Evolutionary conservation across 2,888 invertebrate genomes (phyloP).

Genomic region (Lathronympha strigana): DNA sequence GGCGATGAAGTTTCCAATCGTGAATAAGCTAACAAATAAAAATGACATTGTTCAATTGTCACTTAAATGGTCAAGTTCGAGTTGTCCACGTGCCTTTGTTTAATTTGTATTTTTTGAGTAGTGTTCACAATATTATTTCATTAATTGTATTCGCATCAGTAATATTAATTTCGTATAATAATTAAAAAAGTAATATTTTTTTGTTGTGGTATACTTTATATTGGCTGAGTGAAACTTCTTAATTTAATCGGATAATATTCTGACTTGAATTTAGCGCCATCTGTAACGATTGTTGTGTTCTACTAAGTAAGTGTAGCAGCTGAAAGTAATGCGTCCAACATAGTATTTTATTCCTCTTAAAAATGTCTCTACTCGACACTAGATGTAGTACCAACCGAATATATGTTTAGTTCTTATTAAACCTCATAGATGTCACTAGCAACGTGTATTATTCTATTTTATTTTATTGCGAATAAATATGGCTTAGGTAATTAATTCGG

Average conservation of each 20-base stretch:
- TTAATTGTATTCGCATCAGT: too few relatives aligned
- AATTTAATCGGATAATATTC: background rate
- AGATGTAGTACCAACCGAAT: conserved; percentile 8
- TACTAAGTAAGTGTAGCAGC: background rate
- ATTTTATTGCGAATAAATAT: conserved; percentile 9
- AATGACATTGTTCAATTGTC: conserved; percentile 13
- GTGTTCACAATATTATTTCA: too few relatives aligned
- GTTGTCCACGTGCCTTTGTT: background rate
- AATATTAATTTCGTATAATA: too few relatives aligned
- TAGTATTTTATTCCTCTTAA: background rate
- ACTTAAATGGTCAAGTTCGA: conserved; percentile 19
- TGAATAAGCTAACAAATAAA: conserved; percentile 1
- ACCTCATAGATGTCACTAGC: conserved; percentile 18
- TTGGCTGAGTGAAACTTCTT: background rate
- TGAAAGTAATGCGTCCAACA: background rate
- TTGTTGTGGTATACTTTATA: too few relatives aligned
- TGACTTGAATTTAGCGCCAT: background rate
- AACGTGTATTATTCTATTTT: background rate
- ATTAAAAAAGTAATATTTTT: too few relatives aligned
- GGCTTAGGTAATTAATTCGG: conserved; percentile 3
- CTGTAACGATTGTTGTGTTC: background rate
- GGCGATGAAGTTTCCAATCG: conserved; percentile 32
- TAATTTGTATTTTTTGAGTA: too few relatives aligned
- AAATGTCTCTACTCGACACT: background rate
- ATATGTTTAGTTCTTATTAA: background rate